Base-by-base conservation (phyloP, 2,888 invertebrate genomes). In the Nephrotoma flavescens region DNA sequence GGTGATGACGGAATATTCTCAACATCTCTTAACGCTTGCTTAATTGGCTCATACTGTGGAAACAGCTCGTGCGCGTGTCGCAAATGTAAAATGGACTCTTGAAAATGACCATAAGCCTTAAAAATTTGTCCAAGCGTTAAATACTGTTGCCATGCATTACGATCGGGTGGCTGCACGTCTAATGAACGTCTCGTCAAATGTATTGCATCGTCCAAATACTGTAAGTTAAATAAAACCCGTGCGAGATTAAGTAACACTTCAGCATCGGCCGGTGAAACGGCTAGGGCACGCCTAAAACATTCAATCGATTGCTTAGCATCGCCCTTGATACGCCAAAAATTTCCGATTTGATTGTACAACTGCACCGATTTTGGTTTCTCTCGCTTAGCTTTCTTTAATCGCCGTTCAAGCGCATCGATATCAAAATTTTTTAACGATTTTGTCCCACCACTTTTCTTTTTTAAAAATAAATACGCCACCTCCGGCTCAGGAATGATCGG, bases 101-200 rank as follows among this genome's bases (percentile, higher is more conserved):
- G 95, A 92, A 96, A 96, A 90, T 97, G 97, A 89, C 97, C 97
- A 90, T 97, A 97, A 0, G 97, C 96, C 92, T 97, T 97, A 90
- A 97, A 96, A 91, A 97, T 97, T 92, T 97, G 97, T 6, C 97
- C 97, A 87, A 97, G 93, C 6, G 97, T 97, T 91, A 97, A 96
- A 92, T 97, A 97, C 91, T 97, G 97, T 90, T 96, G 96, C 97
- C 97, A 97, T 2, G 97, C 96, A 90, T 95, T 96, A 90, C 96
- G 95, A 90, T 96, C 96, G 0, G 96, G 95, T 42, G 96, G 95
- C 90, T 96, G 96, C 87, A 97, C 95, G 89, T 96, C 96, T 71
- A 97, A 93, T 12, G 97, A 97, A 89, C 96, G 94, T 89, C 96
- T 93, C 86, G 97, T 97, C 89, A 97, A 93, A 90, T 96, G 96